Evolutionary conservation across 2,888 invertebrate species (phyloP).

Genomic region (Lithosia quadra): DNA sequence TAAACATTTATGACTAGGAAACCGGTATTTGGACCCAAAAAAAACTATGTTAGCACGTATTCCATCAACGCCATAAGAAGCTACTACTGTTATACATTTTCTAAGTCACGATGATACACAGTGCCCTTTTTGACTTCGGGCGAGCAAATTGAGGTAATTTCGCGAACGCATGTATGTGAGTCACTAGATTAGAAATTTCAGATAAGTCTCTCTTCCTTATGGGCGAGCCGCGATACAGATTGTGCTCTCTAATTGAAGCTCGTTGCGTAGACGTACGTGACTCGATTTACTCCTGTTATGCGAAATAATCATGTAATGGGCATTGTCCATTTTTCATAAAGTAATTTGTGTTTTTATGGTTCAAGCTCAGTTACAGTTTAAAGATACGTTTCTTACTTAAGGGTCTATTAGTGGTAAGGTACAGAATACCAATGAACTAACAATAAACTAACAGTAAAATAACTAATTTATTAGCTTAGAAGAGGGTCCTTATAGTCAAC

Average conservation of each 20-base stretch:
- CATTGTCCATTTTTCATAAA: constrained; percentile 53
- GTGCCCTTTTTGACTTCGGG: constrained; percentile 55
- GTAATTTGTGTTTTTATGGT: constrained; percentile 43
- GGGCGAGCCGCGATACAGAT: constrained; percentile 74
- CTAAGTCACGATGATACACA: constrained; percentile 48
- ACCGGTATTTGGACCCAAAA: constrained; percentile 48
- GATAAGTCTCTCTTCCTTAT: constrained; percentile 77
- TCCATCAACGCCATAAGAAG: constrained; percentile 30
- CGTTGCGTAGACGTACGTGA: constrained; percentile 66
- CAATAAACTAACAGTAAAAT: background rate
- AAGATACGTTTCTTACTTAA: background rate
- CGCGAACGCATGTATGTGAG: constrained; percentile 69
- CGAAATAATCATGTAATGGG: constrained; percentile 57
- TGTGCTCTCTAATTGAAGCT: constrained; percentile 72
- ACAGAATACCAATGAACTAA: background rate
- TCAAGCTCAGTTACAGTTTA: constrained; percentile 7
- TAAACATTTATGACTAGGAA: constrained; percentile 55
- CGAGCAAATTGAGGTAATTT: constrained; percentile 63
- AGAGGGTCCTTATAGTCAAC: background rate
- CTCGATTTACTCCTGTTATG: constrained; percentile 65
- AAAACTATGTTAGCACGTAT: constrained; percentile 34
- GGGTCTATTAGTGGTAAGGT: background rate
- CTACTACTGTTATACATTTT: constrained; percentile 24
- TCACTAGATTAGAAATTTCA: constrained; percentile 80
- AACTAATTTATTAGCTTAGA: constrained; percentile 1